Percentiles rank a stretch among this genome's conserved stretches.
These are phyloP conservation scores for Salpingus planirostris DNA, from an alignment of 2,888 invertebrate genomes.

Conservation along the genomic window DNA sequence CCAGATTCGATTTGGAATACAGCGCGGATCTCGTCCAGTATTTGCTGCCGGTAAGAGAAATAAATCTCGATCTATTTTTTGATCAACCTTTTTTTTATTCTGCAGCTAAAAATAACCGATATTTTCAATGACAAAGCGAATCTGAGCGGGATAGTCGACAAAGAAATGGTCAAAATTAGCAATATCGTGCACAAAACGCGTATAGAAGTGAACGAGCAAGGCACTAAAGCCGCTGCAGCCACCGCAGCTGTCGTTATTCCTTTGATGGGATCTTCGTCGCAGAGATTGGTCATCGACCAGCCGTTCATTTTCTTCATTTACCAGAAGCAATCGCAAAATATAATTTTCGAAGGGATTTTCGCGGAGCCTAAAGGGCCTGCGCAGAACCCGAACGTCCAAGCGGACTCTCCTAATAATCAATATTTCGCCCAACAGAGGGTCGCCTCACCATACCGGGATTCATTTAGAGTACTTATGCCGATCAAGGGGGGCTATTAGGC, in stretches of 20 bases:
- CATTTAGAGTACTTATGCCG: too few relatives aligned
- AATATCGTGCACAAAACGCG: constrained; percentile 54
- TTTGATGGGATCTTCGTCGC: constrained; percentile 47
- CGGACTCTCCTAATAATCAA: too few relatives aligned
- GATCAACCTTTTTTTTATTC: constrained; percentile 18
- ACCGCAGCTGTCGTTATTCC: constrained; percentile 52
- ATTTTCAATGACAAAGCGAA: constrained; percentile 51
- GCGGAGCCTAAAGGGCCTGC: constrained; percentile 38
- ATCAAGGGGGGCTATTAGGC: too few relatives aligned
- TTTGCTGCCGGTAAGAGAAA: constrained; percentile 43
- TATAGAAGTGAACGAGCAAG: constrained; percentile 56
- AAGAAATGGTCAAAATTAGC: constrained; percentile 41
- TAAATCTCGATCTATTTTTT: background rate
- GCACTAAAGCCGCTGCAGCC: constrained; percentile 57
- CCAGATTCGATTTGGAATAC: constrained; percentile 53
- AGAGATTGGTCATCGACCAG: constrained; percentile 48
- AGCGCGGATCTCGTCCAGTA: constrained; percentile 44
- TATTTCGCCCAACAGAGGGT: too few relatives aligned
- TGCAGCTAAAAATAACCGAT: constrained; percentile 50
- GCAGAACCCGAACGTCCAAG: background rate
- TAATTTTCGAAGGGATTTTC: constrained; percentile 57
- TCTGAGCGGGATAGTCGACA: constrained; percentile 48
- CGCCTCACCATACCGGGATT: too few relatives aligned
- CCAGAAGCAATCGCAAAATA: constrained; percentile 45
- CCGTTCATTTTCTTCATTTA: constrained; percentile 61